These are phyloP conservation scores for Eurystomus gularis DNA, from an alignment of 2,113 vertebrate species.

Conservation along the genomic window DNA sequence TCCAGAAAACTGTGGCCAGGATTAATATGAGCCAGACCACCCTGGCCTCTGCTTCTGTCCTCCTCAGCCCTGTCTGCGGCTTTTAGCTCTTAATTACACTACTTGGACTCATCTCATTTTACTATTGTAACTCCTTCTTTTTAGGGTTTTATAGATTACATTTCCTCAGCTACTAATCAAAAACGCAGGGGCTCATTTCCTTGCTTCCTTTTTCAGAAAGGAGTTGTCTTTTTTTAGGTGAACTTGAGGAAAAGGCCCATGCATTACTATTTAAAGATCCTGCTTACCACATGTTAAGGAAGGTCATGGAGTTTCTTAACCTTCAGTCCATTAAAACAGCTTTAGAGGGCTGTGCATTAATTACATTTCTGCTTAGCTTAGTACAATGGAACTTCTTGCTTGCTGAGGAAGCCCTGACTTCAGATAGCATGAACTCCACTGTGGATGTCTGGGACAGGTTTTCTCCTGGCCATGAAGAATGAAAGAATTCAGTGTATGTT, in stretches of 20 bases:
- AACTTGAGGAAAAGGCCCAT: neutral
- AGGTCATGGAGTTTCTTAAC: neutral
- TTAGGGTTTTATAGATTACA: neutral
- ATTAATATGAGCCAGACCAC: neutral
- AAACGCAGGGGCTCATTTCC: slow-evolving; percentile 2
- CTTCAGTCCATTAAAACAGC: neutral
- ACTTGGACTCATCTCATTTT: neutral
- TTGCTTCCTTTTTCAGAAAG: slow-evolving; percentile 14
- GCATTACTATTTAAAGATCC: slow-evolving; percentile 8
- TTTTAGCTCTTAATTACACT: neutral
- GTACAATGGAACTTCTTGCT: neutral
- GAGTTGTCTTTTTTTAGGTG: neutral
- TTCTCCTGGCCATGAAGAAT: neutral
- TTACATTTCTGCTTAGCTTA: neutral
- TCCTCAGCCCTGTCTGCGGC: neutral
- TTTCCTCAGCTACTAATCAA: neutral
- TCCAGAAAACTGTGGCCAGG: neutral
- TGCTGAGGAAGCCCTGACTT: neutral
- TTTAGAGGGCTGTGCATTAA: neutral
- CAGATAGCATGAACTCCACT: neutral
- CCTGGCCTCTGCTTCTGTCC: neutral
- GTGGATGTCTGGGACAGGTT: neutral
- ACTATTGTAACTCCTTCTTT: neutral
- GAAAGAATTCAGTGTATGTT: neutral
- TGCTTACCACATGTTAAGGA: neutral